Evolutionary conservation across 2,888 invertebrate species (phyloP).

Genomic region (Liposcelis brunnea): DNA sequence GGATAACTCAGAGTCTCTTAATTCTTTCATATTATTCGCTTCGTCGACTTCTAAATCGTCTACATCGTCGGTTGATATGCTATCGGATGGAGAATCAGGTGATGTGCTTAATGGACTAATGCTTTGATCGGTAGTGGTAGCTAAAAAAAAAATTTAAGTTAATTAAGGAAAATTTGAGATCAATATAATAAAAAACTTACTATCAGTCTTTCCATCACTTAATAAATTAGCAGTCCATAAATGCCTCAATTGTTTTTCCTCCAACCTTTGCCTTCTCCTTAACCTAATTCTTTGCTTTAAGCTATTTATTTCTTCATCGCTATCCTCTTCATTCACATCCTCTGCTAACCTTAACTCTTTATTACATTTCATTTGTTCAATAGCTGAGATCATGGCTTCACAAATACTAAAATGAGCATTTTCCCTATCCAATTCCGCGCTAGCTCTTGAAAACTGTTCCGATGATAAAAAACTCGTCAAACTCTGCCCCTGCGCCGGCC

Average conservation of each 20-base stretch:
- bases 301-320: constrained; percentile 46
- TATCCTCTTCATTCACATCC: constrained; percentile 23
- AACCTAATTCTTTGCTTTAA: constrained; percentile 44
- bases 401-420: constrained; percentile 75
- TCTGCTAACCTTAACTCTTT: constrained; percentile 30
- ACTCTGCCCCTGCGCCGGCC: constrained; percentile 48
- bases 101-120: constrained; percentile 34
- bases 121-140: constrained; percentile 34
- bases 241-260: constrained; percentile 23
- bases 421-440: constrained; percentile 64
- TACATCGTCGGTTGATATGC: constrained; percentile 32
- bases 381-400: constrained; percentile 67
- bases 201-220: constrained; percentile 32
- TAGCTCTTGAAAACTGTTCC: constrained; percentile 47
- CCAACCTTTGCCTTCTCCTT: constrained; percentile 33
- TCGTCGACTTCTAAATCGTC: constrained; percentile 35
- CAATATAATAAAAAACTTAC: constrained; percentile 25
- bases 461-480: constrained; percentile 54
- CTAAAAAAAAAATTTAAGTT: constrained; percentile 17
- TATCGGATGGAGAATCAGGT: constrained; percentile 28
- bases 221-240: constrained; percentile 22
- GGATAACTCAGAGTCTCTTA: constrained; percentile 31
- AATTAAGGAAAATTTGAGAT: neutral
- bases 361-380: constrained; percentile 53
- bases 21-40: constrained; percentile 27